Base-by-base conservation (phyloP, 2,888 invertebrate species). In the Scelioninae gen. 1 region DNA sequence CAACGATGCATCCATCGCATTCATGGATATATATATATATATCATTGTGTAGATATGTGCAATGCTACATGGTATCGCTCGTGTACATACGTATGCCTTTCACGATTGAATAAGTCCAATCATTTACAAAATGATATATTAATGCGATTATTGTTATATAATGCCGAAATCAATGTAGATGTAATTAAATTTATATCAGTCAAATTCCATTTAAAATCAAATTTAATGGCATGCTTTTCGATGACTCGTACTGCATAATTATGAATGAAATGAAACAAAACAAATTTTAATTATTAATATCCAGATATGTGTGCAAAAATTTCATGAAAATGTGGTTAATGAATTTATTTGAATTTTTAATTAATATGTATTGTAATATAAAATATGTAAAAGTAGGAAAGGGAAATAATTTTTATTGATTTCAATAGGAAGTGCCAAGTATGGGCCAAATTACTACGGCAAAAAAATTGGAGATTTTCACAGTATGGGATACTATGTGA, bases 401-500 rank as follows among this genome's bases (percentile, higher is more conserved):
- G 1, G 5, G 9, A 5, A 38, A 38, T 8, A 4, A 38, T 4
- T 38, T 38, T 38, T 9, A 38, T 38, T 38, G 10, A 38, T 75
- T 58, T 38, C 66, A 79, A 71, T 85, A 90, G 91, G 88, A 75
- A 87, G 88, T 47, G 86, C 88, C 16, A 87, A 72, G 51, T 87
- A 85, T 65, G 83, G 83, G 55, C 83, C 81, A 8, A 87, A 89
- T 65, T 96, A 97, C 93, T 97, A 95, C 91, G 97, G 97, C 16
- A 95, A 95, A 23, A 91, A 93, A 76, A 96, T 97, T 85, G 97
- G 97, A 63, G 93, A 94, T 0, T 94, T 97, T 72, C 94, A 94
- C 31, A n/a, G 13, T 96, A 95, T 91, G 96, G 96, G 0, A 29
- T 97, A 97, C 90, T 96, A 95, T 83, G 96, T 97, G 86, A 94